A percentile compares a stretch with the other conserved stretches of the same genome.
These are phyloP conservation scores for Macroglossus sobrinus DNA, from an alignment of 2,113 vertebrate genomes.

Conservation along the genomic window DNA sequence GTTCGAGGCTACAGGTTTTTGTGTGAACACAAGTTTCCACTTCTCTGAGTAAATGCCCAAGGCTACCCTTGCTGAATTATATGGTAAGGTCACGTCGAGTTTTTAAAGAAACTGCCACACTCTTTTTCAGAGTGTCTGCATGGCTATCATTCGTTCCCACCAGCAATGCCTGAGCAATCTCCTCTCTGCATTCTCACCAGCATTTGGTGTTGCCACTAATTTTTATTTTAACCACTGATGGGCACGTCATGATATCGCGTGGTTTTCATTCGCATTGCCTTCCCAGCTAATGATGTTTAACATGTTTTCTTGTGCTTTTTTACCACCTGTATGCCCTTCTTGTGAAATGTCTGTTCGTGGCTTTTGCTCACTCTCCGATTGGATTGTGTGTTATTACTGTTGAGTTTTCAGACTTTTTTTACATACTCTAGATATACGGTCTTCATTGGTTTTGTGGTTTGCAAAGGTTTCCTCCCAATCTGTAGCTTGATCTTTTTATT, in stretches of 20 bases:
- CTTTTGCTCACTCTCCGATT: background rate
- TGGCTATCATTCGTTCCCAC: background rate
- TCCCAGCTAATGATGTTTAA: background rate
- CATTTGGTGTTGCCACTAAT: background rate
- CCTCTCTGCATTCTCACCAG: background rate
- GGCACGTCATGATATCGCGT: background rate
- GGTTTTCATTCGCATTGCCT: background rate
- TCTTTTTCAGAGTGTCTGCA: background rate
- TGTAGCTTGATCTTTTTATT: background rate
- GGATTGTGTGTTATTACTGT: background rate
- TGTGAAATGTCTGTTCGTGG: background rate
- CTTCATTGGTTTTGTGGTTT: background rate
- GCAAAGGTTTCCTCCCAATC: background rate
- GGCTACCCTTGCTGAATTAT: background rate
- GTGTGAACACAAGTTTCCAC: constrained; percentile 37
- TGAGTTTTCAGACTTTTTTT: background rate
- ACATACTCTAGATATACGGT: background rate
- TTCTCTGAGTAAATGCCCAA: constrained; percentile 39
- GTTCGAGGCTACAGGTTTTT: constrained; percentile 3
- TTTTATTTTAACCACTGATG: background rate
- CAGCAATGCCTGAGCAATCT: background rate
- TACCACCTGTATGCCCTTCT: background rate
- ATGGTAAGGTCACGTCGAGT: background rate
- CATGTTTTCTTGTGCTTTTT: background rate
- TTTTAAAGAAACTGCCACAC: background rate